A percentile compares a stretch with the other conserved stretches of the same genome.
phyloP scores from a whole-genome alignment of 2,113 vertebrate genomes.

The Arvicanthis niloticus region DNA sequence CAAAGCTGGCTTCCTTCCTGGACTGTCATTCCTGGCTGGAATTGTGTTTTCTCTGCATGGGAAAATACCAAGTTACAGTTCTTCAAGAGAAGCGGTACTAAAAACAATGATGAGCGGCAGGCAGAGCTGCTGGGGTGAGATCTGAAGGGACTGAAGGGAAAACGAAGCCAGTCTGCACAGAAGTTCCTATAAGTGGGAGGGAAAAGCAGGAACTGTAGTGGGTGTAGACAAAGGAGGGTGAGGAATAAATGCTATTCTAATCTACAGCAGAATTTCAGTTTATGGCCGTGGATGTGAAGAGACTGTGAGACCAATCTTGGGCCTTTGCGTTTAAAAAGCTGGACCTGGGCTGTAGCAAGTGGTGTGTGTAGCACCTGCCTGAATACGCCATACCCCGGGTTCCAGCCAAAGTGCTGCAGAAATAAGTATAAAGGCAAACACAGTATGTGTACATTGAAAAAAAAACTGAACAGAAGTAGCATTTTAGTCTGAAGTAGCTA shows the following conservation, averaged over 20 bases:
- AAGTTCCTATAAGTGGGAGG: slow-evolving; percentile 16
- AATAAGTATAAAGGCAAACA: background rate
- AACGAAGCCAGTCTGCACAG: slow-evolving; percentile 21
- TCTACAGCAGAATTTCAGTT: slow-evolving; percentile 12
- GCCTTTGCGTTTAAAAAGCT: background rate
- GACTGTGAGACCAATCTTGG: background rate
- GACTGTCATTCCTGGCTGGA: slow-evolving; percentile 54
- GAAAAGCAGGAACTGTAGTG: background rate
- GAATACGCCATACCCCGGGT: background rate
- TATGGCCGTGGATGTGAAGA: background rate
- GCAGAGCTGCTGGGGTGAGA: slow-evolving; percentile 33
- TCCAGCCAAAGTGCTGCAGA: background rate
- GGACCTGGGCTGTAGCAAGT: background rate
- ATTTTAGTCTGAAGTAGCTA: background rate
- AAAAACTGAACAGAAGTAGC: background rate
- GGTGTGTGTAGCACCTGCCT: background rate
- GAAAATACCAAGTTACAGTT: slow-evolving; percentile 52
- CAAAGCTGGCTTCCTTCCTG: slow-evolving; percentile 62
- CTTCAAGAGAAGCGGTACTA: slow-evolving; percentile 45
- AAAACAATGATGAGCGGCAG: slow-evolving; percentile 49
- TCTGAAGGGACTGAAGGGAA: slow-evolving; percentile 39
- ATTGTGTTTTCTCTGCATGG: slow-evolving; percentile 51
- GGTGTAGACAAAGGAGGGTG: background rate
- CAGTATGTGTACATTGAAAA: background rate
- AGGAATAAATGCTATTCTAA: background rate